These are phyloP conservation scores for Prenolepis imparis DNA, from an alignment of 2,888 invertebrate species.

Conservation along the genomic window DNA sequence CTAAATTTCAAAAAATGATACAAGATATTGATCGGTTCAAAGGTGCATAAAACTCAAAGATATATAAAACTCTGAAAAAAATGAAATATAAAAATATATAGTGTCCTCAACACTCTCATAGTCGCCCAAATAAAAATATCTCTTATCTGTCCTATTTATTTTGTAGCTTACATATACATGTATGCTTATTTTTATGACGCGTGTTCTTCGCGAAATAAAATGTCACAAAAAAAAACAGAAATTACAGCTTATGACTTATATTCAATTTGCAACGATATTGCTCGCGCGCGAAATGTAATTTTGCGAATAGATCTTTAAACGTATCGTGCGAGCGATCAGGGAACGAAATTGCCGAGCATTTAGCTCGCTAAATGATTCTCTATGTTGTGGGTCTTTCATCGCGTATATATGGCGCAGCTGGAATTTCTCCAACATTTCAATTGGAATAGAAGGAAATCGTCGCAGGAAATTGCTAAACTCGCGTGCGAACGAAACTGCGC, in stretches of 20 bases:
- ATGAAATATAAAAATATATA: not conserved
- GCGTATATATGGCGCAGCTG: constrained; percentile 37
- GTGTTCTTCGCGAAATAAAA: not conserved
- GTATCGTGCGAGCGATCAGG: constrained; percentile 12
- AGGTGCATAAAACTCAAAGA: not conserved
- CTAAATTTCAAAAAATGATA: not conserved
- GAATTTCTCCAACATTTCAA: constrained; percentile 31
- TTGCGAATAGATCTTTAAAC: constrained; percentile 8
- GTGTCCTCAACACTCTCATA: not conserved
- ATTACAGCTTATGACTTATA: not conserved
- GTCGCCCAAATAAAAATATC: not conserved
- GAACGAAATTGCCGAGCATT: constrained; percentile 12
- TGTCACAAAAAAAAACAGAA: not conserved
- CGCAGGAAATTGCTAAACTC: constrained; percentile 53
- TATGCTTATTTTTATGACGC: not conserved
- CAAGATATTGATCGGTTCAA: not conserved
- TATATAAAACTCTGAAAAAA: not conserved
- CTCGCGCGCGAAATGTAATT: not conserved
- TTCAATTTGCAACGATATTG: not conserved
- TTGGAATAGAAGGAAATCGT: constrained; percentile 51
- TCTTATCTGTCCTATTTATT: not conserved
- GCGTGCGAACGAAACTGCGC: constrained; percentile 27
- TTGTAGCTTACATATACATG: not conserved
- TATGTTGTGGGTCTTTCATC: constrained; percentile 33
- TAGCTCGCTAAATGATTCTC: constrained; percentile 52